Conservation (phyloP, 2,888 invertebrate species). For the Watsonalla cultraria region DNA sequence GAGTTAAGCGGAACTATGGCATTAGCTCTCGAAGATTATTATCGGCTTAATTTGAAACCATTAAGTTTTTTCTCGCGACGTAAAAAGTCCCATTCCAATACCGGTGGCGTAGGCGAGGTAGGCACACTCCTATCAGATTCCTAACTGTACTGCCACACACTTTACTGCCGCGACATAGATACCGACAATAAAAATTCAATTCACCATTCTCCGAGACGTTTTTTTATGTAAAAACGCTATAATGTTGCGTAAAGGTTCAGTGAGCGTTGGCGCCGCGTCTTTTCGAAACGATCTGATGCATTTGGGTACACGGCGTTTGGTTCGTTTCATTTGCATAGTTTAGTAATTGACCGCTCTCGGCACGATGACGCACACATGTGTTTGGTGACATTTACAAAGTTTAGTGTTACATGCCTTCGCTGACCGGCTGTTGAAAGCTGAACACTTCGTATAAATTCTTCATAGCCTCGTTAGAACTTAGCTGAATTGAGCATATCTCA, state of each 20-base stretch:
- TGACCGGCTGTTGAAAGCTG: slow-evolving; percentile 15
- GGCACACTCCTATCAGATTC: slow-evolving; percentile 48
- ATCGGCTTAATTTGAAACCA: slow-evolving; percentile 25
- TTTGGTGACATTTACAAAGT: slow-evolving; percentile 22
- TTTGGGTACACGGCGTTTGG: slow-evolving; percentile 8
- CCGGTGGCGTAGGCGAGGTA: slow-evolving; percentile 40
- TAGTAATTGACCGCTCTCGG: slow-evolving; percentile 13
- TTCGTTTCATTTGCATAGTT: slow-evolving; percentile 19
- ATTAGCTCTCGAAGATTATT: slow-evolving; percentile 16
- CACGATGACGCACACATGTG: slow-evolving; percentile 6
- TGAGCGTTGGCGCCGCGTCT: slow-evolving; percentile 40
- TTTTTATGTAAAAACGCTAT: slow-evolving; percentile 44
- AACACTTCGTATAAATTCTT: background rate
- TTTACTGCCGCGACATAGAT: slow-evolving; percentile 48
- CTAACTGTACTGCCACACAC: slow-evolving; percentile 58
- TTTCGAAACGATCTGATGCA: slow-evolving; percentile 41
- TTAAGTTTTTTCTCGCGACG: slow-evolving; percentile 24
- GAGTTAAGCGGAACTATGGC: slow-evolving; percentile 15
- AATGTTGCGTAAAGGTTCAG: slow-evolving; percentile 37
- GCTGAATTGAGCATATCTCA: background rate
- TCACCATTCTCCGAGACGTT: slow-evolving; percentile 35
- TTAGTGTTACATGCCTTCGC: slow-evolving; percentile 21
- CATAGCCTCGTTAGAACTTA: background rate
- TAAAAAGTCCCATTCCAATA: slow-evolving; percentile 20
- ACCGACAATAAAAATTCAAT: slow-evolving; percentile 62